Conservation (phyloP, 2,888 invertebrate genomes). For the Cacoxenus indagator region DNA sequence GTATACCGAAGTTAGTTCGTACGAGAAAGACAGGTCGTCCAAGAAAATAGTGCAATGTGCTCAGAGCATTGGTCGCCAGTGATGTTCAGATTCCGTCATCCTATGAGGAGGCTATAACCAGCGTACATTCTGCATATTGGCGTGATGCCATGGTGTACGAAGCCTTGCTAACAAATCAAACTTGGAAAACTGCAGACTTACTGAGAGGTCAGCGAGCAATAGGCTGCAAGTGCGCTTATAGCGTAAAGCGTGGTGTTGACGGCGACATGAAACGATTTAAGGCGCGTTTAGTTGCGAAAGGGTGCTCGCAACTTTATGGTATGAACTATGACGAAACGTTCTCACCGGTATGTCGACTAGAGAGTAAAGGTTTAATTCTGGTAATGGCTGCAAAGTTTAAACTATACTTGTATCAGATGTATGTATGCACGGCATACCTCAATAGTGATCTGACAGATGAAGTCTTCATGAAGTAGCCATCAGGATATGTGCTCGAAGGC, state of each 20-base stretch:
- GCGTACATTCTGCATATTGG: constrained; percentile 32
- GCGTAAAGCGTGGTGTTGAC: constrained; percentile 26
- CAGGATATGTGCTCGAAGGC: too few relatives aligned
- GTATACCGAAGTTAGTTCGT: constrained; percentile 33
- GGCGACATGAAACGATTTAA: constrained; percentile 36
- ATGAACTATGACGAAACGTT: too few relatives aligned
- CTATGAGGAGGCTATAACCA: too few relatives aligned
- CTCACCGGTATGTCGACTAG: too few relatives aligned
- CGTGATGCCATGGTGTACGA: constrained; percentile 37
- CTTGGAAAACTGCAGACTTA: constrained; percentile 34
- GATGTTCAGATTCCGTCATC: too few relatives aligned
- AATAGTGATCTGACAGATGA: background rate
- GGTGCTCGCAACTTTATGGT: constrained; percentile 32
- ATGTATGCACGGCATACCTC: background rate
- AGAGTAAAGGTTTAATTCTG: constrained; percentile 33
- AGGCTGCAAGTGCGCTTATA: constrained; percentile 36
- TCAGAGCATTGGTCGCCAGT: too few relatives aligned
- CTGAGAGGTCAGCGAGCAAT: constrained; percentile 31
- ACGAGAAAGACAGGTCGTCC: too few relatives aligned
- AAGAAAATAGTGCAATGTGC: too few relatives aligned
- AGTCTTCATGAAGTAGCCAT: too few relatives aligned
- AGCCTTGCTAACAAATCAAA: constrained; percentile 32
- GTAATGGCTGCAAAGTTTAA: constrained; percentile 27
- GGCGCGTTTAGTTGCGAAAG: constrained; percentile 29
- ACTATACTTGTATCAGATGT: background rate